Base-by-base conservation (phyloP, 2,888 invertebrate genomes). In the Lasioglossum marginatum region DNA sequence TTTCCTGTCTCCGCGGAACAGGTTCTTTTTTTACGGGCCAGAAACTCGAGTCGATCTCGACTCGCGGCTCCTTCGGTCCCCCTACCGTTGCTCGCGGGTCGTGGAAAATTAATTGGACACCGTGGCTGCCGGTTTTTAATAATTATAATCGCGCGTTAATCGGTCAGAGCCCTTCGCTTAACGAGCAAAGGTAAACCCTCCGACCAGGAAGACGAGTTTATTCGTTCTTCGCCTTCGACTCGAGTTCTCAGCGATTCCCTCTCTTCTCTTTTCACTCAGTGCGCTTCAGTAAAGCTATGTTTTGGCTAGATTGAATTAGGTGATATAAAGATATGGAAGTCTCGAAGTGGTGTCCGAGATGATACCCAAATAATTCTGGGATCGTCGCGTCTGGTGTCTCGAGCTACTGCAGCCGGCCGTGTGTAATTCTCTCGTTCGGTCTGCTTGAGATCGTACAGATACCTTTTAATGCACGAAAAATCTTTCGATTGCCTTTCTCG, bases 1-100 rank as follows among this genome's bases (percentile, higher is more conserved):
- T 88, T 88, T 88, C 86, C 87, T 77, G 82, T 81, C 80, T 79
- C 82, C 57, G 52, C 5, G 81, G 77, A 88, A 88, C 87, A 74
- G 85, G 85, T 88, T 88, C 85, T 63, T 63, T 87, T 88, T 85
- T 81, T 81, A 79, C 75, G 45, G 34, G 82, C 23, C 74, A 78
- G 77, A 74, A 80, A 80, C 82, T 8, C 78, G 68, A 82, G 86
- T 81, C 34, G 78, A 60, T 79, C 68, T 12, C 72, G 66, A 27
- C 70, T 43, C 8, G 27, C 27, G 48, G 27, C 60, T 16, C 37
- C 78, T n/a, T 2, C 60, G 76, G 12, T 31, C n/a, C 23, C 23
- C 31, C 52, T 45, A 14, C 31, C 73, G 16, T 31, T 8, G 5
- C 72, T n/a, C 63, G 79, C 45, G 70, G 37, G 14, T 23, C n/a